Conservation (phyloP, 2,888 invertebrate genomes). For the Ennomos quercinarius region DNA sequence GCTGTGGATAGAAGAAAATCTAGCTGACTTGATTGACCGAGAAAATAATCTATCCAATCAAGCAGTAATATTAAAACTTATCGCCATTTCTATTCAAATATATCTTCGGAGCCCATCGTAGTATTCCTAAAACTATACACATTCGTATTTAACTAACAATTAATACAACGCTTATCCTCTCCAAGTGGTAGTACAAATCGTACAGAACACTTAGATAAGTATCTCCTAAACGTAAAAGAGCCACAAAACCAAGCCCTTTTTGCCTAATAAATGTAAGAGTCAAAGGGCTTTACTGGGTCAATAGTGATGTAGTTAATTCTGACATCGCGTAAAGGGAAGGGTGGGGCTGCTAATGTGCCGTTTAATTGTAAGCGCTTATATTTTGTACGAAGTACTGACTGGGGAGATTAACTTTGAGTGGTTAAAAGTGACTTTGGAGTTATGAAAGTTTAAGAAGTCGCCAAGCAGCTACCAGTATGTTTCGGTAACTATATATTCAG, state of each 20-base stretch:
- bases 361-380: slow-evolving; percentile 23
- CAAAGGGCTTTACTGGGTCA: slow-evolving; percentile 3
- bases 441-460: background rate
- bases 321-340: slow-evolving; percentile 21
- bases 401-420: slow-evolving; percentile 16
- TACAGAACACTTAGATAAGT: background rate
- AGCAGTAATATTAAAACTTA: too few relatives aligned
- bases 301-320: slow-evolving; percentile 19
- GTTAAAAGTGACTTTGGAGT: background rate
- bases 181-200: too few relatives aligned
- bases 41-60: too few relatives aligned
- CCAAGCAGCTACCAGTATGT: too few relatives aligned
- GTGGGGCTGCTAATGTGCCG: slow-evolving; percentile 21
- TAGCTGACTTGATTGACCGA: too few relatives aligned
- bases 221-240: slow-evolving; percentile 6
- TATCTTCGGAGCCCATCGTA: too few relatives aligned
- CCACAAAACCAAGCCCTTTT: slow-evolving; percentile 8
- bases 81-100: too few relatives aligned
- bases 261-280: slow-evolving; percentile 14
- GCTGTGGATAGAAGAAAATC: too few relatives aligned
- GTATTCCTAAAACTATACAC: too few relatives aligned
- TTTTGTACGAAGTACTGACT: slow-evolving; percentile 17
- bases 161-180: too few relatives aligned
- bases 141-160: too few relatives aligned
- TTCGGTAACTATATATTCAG: too few relatives aligned